Evolutionary conservation across 2,113 vertebrate species (phyloP).

Genomic region (Vidua chalybeata): DNA sequence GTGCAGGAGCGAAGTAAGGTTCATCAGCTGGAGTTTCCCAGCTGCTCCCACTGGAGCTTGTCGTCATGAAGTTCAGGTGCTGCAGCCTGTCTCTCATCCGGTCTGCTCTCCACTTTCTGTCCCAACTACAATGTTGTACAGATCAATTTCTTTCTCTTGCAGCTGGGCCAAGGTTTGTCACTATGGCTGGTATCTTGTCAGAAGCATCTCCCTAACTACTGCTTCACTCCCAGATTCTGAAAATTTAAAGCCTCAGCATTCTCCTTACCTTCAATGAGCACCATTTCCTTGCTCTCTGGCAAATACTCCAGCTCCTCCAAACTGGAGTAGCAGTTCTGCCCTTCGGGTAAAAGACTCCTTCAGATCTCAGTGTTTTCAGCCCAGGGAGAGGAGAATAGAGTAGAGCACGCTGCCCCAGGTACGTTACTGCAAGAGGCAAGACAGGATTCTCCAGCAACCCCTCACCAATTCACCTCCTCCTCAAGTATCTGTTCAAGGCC

Average conservation of each 20-base stretch:
- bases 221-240: neutral
- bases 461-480: neutral
- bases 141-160: neutral
- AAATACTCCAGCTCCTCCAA: neutral
- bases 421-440: neutral
- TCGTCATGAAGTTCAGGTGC: neutral
- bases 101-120: neutral
- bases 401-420: accelerated
- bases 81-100: neutral
- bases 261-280: neutral
- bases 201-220: neutral
- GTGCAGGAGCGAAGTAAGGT: neutral
- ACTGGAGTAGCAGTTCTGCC: neutral
- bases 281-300: neutral
- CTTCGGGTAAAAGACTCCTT: neutral
- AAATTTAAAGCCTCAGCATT: neutral
- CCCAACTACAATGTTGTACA: neutral
- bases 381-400: neutral
- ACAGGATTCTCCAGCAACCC: neutral
- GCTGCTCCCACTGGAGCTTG: neutral
- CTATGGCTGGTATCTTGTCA: neutral
- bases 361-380: neutral
- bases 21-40: neutral
- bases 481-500: neutral
- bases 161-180: neutral